Conservation (phyloP, 2,113 vertebrate genomes). For the Noctilio leporinus region DNA sequence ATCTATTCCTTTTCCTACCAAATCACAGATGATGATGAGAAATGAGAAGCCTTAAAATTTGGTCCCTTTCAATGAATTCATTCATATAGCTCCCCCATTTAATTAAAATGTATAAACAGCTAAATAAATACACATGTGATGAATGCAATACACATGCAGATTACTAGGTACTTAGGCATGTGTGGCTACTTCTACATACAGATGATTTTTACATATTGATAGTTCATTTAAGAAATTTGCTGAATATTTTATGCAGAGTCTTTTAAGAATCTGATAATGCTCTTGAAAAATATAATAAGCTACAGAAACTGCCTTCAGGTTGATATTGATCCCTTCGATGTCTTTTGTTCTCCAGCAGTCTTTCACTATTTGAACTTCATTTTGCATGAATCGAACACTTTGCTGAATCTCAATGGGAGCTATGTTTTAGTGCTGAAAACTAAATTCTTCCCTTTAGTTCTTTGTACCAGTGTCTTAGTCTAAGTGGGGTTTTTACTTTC, state of each 20-base stretch:
- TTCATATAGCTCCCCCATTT: background rate
- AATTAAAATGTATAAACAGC: background rate
- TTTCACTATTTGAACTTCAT: background rate
- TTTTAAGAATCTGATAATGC: constrained; percentile 13
- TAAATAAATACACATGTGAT: background rate
- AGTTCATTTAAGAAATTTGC: background rate
- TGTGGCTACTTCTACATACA: background rate
- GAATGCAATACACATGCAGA: background rate
- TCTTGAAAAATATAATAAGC: background rate
- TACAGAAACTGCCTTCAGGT: background rate
- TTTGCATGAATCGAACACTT: background rate
- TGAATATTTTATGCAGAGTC: background rate
- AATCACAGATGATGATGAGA: background rate
- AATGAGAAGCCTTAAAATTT: background rate
- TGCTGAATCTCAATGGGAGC: background rate
- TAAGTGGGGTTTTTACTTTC: background rate
- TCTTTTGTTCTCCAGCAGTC: background rate
- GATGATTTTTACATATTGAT: background rate
- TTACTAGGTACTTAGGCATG: background rate
- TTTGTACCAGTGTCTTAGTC: background rate
- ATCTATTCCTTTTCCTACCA: background rate
- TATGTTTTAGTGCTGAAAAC: background rate
- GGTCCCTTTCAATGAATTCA: background rate
- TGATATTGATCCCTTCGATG: background rate
- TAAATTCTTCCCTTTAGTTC: background rate